Evolutionary conservation across 2,113 vertebrate genomes (phyloP).

Genomic region (Ceuthmochares aereus): DNA sequence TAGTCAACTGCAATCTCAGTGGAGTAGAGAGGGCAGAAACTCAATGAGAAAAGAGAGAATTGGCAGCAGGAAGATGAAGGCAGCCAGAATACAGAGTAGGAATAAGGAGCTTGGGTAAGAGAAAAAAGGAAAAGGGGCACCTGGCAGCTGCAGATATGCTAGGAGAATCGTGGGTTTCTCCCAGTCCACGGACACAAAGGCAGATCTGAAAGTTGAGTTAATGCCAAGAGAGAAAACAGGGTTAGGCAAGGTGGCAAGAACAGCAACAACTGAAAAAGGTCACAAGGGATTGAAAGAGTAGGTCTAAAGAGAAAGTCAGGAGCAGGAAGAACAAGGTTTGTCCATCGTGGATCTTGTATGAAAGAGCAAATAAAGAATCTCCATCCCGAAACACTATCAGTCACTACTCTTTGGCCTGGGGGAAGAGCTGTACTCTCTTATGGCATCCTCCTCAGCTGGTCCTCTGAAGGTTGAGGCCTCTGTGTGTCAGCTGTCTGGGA

Average conservation of each 20-base stretch:
- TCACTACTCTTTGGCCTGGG: rapidly evolving
- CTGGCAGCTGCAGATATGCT: slow-evolving; percentile 42
- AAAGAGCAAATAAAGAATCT: not conserved
- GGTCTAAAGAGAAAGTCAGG: not conserved
- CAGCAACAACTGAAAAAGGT: not conserved
- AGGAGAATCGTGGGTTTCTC: not conserved
- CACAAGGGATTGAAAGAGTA: not conserved
- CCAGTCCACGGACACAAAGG: not conserved
- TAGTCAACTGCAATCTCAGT: slow-evolving; percentile 53
- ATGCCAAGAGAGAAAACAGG: slow-evolving; percentile 21
- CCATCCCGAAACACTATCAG: not conserved
- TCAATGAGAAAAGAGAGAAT: not conserved
- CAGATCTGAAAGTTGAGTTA: not conserved
- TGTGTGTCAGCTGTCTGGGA: not conserved
- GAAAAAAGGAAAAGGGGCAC: not conserved
- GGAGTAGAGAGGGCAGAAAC: slow-evolving; percentile 48
- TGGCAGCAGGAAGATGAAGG: slow-evolving; percentile 29
- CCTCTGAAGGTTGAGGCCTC: not conserved
- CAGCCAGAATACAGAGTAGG: slow-evolving; percentile 19
- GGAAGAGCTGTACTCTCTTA: not conserved
- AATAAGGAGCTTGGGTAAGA: slow-evolving; percentile 44
- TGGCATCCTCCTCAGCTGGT: not conserved
- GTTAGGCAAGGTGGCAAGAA: not conserved
- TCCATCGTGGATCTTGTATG: not conserved
- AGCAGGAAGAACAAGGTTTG: not conserved